Evolutionary conservation across 2,888 invertebrate species (phyloP).

Genomic region (Tetrapedia diversipes): DNA sequence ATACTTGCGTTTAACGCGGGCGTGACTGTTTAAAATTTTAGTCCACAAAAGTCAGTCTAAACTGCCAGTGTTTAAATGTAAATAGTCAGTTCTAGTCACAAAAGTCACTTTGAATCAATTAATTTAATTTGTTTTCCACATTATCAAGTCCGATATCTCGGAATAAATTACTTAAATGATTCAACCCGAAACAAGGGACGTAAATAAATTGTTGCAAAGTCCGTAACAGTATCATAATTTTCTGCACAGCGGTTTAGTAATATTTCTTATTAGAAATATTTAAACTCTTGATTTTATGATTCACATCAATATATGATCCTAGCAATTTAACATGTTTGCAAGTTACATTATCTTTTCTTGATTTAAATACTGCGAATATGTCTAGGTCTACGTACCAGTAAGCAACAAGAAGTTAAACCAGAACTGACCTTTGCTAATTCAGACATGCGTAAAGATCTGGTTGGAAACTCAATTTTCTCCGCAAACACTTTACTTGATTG

Average conservation of each 20-base stretch:
- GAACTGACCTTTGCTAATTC: constrained; percentile 91
- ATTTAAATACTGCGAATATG: constrained; percentile 81
- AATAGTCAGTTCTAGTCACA: too few relatives aligned
- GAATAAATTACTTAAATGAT: too few relatives aligned
- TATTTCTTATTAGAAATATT: constrained; percentile 50
- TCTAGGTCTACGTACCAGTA: constrained; percentile 86
- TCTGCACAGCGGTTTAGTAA: constrained; percentile 55
- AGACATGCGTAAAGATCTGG: constrained; percentile 90
- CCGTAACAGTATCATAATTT: constrained; percentile 49
- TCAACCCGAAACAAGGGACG: too few relatives aligned
- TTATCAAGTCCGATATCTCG: too few relatives aligned
- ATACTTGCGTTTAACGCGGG: too few relatives aligned
- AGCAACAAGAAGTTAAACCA: constrained; percentile 91
- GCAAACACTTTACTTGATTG: constrained; percentile 92
- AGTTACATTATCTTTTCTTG: constrained; percentile 16
- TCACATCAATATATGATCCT: constrained; percentile 21
- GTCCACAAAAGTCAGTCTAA: too few relatives aligned
- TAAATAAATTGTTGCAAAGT: too few relatives aligned
- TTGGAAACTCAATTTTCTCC: constrained; percentile 92
- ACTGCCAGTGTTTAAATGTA: too few relatives aligned
- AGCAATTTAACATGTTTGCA: constrained; percentile 47
- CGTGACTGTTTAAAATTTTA: too few relatives aligned
- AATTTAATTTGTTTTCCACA: too few relatives aligned
- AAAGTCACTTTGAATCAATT: too few relatives aligned
- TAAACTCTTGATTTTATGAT: constrained; percentile 36